These are phyloP conservation scores for Lasiurus borealis DNA, from an alignment of 2,113 vertebrate species.

Conservation along the genomic window DNA sequence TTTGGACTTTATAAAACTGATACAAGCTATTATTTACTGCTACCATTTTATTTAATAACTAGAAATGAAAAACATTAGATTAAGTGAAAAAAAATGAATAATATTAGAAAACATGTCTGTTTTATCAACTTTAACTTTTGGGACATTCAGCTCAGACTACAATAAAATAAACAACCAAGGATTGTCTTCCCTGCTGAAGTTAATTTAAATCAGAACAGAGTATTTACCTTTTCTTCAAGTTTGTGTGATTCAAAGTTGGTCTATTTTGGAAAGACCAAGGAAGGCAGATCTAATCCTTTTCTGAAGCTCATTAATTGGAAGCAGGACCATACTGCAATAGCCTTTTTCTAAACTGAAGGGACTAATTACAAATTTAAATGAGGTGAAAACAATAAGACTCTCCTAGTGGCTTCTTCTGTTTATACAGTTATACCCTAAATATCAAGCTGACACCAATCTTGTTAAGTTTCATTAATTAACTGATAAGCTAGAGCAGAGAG, in stretches of 20 bases:
- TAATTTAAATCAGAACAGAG: constrained; percentile 76
- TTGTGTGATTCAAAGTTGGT: constrained; percentile 67
- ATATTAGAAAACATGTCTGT: constrained; percentile 25
- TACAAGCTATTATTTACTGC: not conserved
- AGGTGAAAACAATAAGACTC: constrained; percentile 79
- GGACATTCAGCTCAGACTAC: constrained; percentile 34
- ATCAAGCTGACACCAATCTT: constrained; percentile 83
- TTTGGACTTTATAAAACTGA: not conserved
- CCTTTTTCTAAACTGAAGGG: constrained; percentile 76
- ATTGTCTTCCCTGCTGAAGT: constrained; percentile 72
- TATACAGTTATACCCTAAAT: constrained; percentile 81
- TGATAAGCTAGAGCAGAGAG: constrained; percentile 83
- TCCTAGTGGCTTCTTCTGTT: constrained; percentile 83
- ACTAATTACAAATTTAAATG: constrained; percentile 86
- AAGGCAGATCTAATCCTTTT: constrained; percentile 70
- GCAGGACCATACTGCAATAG: constrained; percentile 73
- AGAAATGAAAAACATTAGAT: not conserved
- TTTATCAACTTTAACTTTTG: constrained; percentile 61
- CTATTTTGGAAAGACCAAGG: constrained; percentile 71
- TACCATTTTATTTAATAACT: not conserved
- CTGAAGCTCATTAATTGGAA: constrained; percentile 87
- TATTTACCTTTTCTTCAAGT: constrained; percentile 76
- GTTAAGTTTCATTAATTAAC: constrained; percentile 84
- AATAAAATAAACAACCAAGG: constrained; percentile 72
- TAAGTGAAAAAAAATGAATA: not conserved